Base-by-base conservation (phyloP, 2,888 invertebrate genomes). In the Mimachlamys varia region DNA sequence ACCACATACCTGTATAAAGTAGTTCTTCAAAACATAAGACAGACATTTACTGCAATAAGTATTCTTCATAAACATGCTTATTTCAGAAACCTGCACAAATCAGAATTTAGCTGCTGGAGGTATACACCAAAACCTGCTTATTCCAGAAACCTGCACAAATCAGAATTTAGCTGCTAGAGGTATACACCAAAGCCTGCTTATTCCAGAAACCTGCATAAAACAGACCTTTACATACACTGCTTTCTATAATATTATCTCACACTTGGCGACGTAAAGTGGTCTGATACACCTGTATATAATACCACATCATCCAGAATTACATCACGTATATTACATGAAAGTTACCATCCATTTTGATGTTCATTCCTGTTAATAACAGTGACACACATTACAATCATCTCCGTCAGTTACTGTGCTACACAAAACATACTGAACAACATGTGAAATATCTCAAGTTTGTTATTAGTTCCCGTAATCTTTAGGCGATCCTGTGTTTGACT, bases 381-480 rank as follows among this genome's bases (percentile, higher is more conserved):
- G 5, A n/a, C n/a, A 27, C 27, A 76, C 62, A 10, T 50, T n/a
- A n/a, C 62, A 76, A 58, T 27, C 27, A 76, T 19, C 17, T 76
- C 76, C 27, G 3, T 22, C 33, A 76, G 33, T 76, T 33, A 4
- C 5, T 10, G 27, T 33, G 22, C 12, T 76, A 10, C 76, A 76
- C 76, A 33, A 15, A 33, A 76, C 33, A 27, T 17, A 17, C 53
- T 33, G 33, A 27, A 76, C 76, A 33, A 33, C 76, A 76, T 27
- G 10, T 33, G 13, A 76, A 76, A 33, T 12, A 76, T 33, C 76
- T 76, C 76, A 0, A 76, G 33, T 76, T 76, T 15, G 15, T n/a
- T n/a, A n/a, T n/a, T n/a, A n/a, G n/a, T n/a, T n/a, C 33, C 76
- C 33, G 33, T 76, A 76, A 76, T 76, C 76, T 76, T 76, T 27